Evolutionary conservation across 2,113 vertebrate species (phyloP), one percentile per base, ranked within the genome.

Genomic region (Rana temporaria): DNA sequence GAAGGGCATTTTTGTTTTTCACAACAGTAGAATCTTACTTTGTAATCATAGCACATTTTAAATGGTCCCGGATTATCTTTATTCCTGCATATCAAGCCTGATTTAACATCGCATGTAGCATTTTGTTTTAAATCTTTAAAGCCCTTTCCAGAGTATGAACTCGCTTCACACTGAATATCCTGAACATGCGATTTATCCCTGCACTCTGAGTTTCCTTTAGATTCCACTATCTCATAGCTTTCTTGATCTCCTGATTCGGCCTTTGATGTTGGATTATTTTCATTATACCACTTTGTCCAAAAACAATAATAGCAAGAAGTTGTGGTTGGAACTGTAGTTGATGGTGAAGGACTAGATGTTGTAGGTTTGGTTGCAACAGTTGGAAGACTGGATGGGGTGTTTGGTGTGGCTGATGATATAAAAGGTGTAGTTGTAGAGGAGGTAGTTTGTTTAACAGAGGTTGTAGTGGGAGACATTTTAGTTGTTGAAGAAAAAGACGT

Each of bases 11-110:
- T 1, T 12, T 18, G 14, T 22, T 64, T 9, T 2, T 32, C 38
- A 78, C 75, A 66, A 48, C 62, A 78, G 14, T 6, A n/a, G 17
- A 30, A 78, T 8, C 4, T 4, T 3, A 56, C 16, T 56, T 66
- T 17, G 65, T 32, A 78, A 32, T 78, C 30, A 8, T 3, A n/a
- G 48, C 75, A 78, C 75, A 66, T 78, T 8, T 16, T 66, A 6
- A 1, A 1, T 17, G 0, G 8, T 9, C 63, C 42, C 0, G 20
- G 15, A 55, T 78, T 78, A n/a, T 78, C 24, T 26, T 32, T 2
- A 48, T 66, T 78, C 6, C 2, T 52, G 55, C 75, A 78, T 6
- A 26, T 24, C 5, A 78, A 52, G 1, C 62, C 75, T n/a, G 17
- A 53, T 32, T 26, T 24, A 3, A 34, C 3, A 66, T 20, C 14